Base-by-base conservation (phyloP, 2,888 invertebrate genomes). In the Miltochrista miniata region DNA sequence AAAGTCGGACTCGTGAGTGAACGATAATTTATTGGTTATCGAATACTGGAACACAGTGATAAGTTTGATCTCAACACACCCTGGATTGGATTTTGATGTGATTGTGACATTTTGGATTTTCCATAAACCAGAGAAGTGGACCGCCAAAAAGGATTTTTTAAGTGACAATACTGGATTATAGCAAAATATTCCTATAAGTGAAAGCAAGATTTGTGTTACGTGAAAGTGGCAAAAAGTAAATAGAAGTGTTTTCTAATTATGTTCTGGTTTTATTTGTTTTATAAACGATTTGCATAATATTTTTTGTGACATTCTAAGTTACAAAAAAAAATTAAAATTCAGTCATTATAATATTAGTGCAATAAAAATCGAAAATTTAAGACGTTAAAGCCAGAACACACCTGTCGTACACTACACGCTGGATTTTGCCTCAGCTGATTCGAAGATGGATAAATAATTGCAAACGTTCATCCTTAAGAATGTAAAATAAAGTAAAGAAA, bases 41-140 rank as follows among this genome's bases (percentile, higher is more conserved):
- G 92, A 93, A 93, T 93, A 93, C 92, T 94, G 93, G 94, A 94
- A 92, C 93, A 93, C 93, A 94, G 94, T 93, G 94, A 93, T 92
- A 93, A 93, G 92, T 92, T 84, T 73, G 74, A 80, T 79, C 74
- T 77, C 76, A 71, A 64, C 64, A 71, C 79, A 76, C 53, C 66
- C 79, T 85, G 90, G 88, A 90, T 90, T 87, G 87, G 87, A 88
- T 87, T 79, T 72, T 66, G 56, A 77, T 82, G 90, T 88, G 87
- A 73, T 70, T 73, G 88, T 87, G 87, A 87, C 81, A 76, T 75
- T 81, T 80, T 72, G 79, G 81, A 81, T 87, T 77, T 81, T 65
- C 76, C 74, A 74, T 73, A 68, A 75, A 44, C 72, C 77, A 83
- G 90, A 90, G 90, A 79, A 88, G 90, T 90, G 88, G 71, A 83